Evolutionary conservation across 2,888 invertebrate species (phyloP), one percentile per base, ranked within the genome.

Genomic region (Bedellia somnulentella): DNA sequence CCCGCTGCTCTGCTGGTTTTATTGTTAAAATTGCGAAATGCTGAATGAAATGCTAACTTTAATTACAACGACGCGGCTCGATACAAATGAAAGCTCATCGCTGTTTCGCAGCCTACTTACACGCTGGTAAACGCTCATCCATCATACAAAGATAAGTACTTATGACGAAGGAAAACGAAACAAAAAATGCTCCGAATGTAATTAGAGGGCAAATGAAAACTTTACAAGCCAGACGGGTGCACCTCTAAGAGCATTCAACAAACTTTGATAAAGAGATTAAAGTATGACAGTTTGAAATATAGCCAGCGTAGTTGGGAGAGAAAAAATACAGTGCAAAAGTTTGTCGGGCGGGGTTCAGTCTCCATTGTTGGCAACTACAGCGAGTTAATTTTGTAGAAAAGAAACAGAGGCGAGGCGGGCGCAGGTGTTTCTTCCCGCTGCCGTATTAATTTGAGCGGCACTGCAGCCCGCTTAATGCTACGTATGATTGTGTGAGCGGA

Each of bases 231-330:
- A 56, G 64, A 58, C 68, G 64, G 67, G 60, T 70, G 71, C 70
- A 67, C 58, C 67, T 59, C 70, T 64, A 64, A 59, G 50, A 50
- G 59, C 61, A 53, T 68, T 71, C 71, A 71, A 59, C 70, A 61
- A 73, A 75, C 67, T 75, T 73, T 73, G 75, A 75, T 75, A 75
- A 75, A 71, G 68, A 75, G 75, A 75, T 75, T 73, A 75, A 31
- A 75, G 57, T 71, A 68, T 73, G 75, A 73, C 75, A 75, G 64
- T 70, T 70, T 75, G 75, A 75, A 75, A 75, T 75, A 75, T 73
- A 60, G 70, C 71, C 56, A 52, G 58, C 62, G 64, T 57, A 61
- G 59, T 57, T 47, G 56, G 25, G 18, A 22, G 16, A 11, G 48
- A 44, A 49, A 63, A 66, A 66, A 67, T 67, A 66, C 60, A 60